Percentiles rank a stretch among this genome's conserved stretches.
These are phyloP conservation scores for Piscicola geometra DNA, from an alignment of 2,888 invertebrate species.

Conservation along the genomic window DNA sequence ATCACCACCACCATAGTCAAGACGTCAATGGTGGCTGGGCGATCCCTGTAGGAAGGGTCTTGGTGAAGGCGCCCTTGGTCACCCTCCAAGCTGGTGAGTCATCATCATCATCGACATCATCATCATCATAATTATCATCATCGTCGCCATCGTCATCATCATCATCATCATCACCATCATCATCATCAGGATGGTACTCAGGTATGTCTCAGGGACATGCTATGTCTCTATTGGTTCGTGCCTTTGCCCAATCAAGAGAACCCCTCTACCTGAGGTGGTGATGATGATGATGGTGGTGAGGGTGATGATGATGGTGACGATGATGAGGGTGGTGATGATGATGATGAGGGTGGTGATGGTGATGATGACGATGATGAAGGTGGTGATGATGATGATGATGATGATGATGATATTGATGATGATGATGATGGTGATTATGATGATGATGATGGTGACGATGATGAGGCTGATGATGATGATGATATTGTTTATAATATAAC, in stretches of 20 bases:
- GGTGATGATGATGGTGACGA: slow-evolving; percentile 13
- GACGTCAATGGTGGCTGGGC: slow-evolving; percentile 87
- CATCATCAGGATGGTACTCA: too few species aligned
- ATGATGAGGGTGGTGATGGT: slow-evolving; percentile 5
- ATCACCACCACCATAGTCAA: slow-evolving; percentile 59
- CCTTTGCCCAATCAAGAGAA: too few species aligned
- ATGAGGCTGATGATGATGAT: slow-evolving; percentile 33
- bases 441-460: slow-evolving; percentile 31
- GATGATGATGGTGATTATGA: slow-evolving; percentile 19
- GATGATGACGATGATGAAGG: slow-evolving; percentile 13
- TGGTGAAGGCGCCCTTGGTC: slow-evolving; percentile 65
- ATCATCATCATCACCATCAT: too few species aligned
- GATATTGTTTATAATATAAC: slow-evolving; percentile 30
- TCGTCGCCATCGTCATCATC: too few species aligned
- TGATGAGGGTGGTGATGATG: not conserved
- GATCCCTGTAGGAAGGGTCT: slow-evolving; percentile 68
- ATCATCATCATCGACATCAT: too few species aligned
- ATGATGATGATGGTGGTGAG: slow-evolving; percentile 9
- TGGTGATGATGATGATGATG: slow-evolving; percentile 20
- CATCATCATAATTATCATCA: too few species aligned
- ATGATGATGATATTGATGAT: slow-evolving; percentile 29
- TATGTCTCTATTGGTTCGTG: too few species aligned
- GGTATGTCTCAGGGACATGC: too few species aligned
- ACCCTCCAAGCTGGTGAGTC: not conserved
- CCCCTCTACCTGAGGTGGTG: too few species aligned